Percentiles rank a stretch among this genome's conserved stretches.
Conservation (phyloP, 2,888 invertebrate species). For the Xestia rhomboidea region DNA sequence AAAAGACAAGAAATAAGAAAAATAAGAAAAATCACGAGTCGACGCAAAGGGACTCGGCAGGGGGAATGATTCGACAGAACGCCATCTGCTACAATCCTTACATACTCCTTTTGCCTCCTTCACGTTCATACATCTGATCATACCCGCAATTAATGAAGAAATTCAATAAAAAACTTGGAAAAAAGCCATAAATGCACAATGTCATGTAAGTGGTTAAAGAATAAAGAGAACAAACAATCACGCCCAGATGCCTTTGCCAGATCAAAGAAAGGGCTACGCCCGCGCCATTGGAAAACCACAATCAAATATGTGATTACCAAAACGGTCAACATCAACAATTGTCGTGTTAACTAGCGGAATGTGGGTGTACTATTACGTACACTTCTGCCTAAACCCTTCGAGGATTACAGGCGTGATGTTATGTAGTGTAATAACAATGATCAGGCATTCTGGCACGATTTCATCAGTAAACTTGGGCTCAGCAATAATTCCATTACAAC, state of each 20-base stretch:
- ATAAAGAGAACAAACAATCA: not conserved
- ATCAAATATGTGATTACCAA: not conserved
- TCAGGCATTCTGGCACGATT: not conserved
- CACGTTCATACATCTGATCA: no score
- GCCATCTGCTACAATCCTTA: no score
- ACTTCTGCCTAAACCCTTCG: no score
- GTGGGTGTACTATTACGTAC: no score
- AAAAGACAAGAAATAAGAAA: no score
- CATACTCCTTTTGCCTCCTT: no score
- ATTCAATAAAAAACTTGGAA: not conserved
- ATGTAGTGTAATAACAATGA: not conserved
- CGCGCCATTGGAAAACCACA: not conserved
- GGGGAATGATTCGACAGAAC: no score
- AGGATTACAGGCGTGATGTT: no score
- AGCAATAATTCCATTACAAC: conserved; percentile 30
- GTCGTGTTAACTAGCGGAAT: not conserved
- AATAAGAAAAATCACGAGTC: no score
- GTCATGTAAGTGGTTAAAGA: not conserved
- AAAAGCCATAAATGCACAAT: not conserved
- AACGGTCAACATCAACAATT: not conserved
- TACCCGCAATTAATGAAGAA: not conserved
- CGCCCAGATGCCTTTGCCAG: not conserved
- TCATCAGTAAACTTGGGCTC: not conserved
- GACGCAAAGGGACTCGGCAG: no score
- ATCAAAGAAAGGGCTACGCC: not conserved